Percentiles rank a stretch among this genome's conserved stretches.
These are phyloP conservation scores for Neodiprion pinetum DNA, from an alignment of 1,140 invertebrate species.

Conservation along the genomic window DNA sequence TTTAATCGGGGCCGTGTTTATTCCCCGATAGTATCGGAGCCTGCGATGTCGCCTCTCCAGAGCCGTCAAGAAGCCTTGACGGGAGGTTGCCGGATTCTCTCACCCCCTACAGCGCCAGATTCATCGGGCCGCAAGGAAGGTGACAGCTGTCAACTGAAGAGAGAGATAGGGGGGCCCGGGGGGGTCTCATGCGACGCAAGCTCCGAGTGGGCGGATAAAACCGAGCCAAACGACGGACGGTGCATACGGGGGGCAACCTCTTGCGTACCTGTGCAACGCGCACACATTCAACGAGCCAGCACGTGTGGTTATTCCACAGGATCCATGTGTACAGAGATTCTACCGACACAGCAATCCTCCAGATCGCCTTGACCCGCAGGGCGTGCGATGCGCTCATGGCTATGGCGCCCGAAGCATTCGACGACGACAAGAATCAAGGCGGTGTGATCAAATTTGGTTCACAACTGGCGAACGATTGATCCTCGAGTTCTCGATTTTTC, in stretches of 20 bases:
- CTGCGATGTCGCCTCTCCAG: conserved; percentile 53
- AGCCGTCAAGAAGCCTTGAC: conserved; percentile 52
- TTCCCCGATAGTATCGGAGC: conserved; percentile 6
- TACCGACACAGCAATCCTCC: conserved; percentile 28
- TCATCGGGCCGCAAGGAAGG: conserved; percentile 50
- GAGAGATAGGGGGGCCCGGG: neutral
- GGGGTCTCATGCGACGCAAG: neutral
- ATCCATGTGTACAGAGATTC: neutral
- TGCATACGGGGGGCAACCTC: neutral
- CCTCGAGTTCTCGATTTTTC: no score
- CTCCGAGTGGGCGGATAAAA: neutral
- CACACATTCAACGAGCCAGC: neutral
- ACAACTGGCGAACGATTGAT: neutral
- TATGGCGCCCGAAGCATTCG: neutral
- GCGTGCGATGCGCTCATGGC: conserved; percentile 42
- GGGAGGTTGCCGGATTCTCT: conserved; percentile 51
- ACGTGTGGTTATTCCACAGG: neutral
- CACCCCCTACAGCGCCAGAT: conserved; percentile 53
- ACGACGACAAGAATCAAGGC: neutral
- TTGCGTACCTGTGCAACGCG: neutral
- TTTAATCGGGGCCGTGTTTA: conserved; percentile 7
- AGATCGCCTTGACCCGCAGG: conserved; percentile 52
- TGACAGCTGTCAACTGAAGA: conserved; percentile 58
- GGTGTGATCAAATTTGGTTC: neutral
- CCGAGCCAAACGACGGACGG: neutral